phyloP scores from a whole-genome alignment of 1,140 invertebrate genomes.

The Drosophila guanche region DNA sequence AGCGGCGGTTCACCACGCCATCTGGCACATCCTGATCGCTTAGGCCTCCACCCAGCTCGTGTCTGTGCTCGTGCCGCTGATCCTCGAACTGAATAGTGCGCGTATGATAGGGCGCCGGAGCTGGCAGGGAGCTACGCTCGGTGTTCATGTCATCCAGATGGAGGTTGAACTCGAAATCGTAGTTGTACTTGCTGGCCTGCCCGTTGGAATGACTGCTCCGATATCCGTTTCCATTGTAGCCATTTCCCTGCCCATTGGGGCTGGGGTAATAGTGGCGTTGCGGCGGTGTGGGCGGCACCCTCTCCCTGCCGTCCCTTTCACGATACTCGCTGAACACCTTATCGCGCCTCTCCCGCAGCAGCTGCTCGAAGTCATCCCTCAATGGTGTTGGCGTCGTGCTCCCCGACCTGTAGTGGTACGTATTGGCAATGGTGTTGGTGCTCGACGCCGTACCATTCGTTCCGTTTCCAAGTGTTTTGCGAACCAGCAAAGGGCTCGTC shows the following conservation, averaged over 20 bases:
- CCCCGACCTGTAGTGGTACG: conserved; percentile 74
- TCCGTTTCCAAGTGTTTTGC: conserved; percentile 74
- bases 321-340: conserved; percentile 75
- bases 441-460: conserved; percentile 15
- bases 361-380: conserved; percentile 76
- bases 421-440: conserved; percentile 76
- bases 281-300: conserved; percentile 64
- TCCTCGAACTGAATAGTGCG: conserved; percentile 57
- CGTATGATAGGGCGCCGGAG: conserved; percentile 60
- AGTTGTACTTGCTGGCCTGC: conserved; percentile 64
- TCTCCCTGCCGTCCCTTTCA: conserved; percentile 33
- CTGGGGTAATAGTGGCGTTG: conserved; percentile 50
- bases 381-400: conserved; percentile 50
- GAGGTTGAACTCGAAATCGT: conserved; percentile 76
- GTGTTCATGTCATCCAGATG: conserved; percentile 59
- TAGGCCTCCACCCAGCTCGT: too few relatives aligned
- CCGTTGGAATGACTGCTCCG: conserved; percentile 29
- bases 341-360: conserved; percentile 79
- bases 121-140: conserved; percentile 52
- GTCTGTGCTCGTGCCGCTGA: conserved; percentile 1
- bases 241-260: conserved; percentile 8
- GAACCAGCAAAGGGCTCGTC: conserved; percentile 83
- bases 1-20: conserved; percentile 57
- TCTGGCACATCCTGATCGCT: conserved; percentile 69
- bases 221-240: conserved; percentile 28